Conservation (phyloP, 2,888 invertebrate genomes). For the Tenthredo amoena region DNA sequence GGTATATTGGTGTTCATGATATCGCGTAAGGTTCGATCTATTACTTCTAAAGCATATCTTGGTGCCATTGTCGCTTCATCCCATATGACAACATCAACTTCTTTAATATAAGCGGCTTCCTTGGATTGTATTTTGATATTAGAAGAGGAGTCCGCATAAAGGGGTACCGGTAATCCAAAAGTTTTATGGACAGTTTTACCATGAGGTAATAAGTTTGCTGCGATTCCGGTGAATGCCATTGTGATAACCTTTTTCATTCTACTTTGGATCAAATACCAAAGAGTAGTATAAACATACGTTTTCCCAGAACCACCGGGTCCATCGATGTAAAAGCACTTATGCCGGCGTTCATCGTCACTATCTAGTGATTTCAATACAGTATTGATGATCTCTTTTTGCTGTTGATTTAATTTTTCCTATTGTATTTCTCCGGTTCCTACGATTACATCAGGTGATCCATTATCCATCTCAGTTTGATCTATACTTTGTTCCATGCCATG, state of each 20-base stretch:
- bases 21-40: neutral
- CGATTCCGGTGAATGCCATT: conserved; percentile 64
- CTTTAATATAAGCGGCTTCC: neutral
- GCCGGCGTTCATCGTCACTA: neutral
- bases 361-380: neutral
- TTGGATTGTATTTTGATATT: conserved; percentile 60
- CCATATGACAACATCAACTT: neutral
- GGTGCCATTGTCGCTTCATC: conserved; percentile 4
- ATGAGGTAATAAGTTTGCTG: conserved; percentile 61
- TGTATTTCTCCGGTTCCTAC: neutral
- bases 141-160: conserved; percentile 53
- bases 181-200: conserved; percentile 67
- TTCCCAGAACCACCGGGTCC: conserved; percentile 74
- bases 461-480: neutral
- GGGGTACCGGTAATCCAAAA: conserved; percentile 60
- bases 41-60: neutral
- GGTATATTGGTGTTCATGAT: neutral
- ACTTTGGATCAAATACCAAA: conserved; percentile 45
- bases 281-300: conserved; percentile 64
- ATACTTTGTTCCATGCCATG: conserved; percentile 1
- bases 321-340: conserved; percentile 67
- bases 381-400: conserved; percentile 47
- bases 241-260: conserved; percentile 52
- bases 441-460: neutral
- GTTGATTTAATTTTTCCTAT: conserved; percentile 37